phyloP scores from a whole-genome alignment of 35 echinoderm and acorn worm genomes.

The Holothuria glaberrima region DNA sequence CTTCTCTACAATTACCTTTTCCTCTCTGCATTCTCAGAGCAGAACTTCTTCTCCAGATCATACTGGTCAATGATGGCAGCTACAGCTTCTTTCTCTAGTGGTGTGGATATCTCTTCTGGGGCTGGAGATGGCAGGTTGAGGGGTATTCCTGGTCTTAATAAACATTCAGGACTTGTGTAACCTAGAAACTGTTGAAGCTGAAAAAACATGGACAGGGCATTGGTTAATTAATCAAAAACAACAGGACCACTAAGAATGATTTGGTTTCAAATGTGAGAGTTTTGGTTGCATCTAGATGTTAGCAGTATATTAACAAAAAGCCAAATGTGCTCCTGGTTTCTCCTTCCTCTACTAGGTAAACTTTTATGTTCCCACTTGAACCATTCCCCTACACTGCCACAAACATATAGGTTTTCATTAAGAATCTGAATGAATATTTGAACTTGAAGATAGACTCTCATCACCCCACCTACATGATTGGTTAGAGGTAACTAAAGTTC shows the following conservation, averaged over 20 bases:
- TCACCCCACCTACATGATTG: too few species aligned
- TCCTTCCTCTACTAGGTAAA: not conserved
- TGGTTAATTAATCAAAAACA: not conserved
- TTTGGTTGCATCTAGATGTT: not conserved
- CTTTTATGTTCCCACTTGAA: not conserved
- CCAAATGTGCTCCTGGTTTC: not conserved
- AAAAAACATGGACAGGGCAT: not conserved
- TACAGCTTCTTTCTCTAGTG: conserved; percentile 78
- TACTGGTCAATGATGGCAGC: conserved; percentile 69
- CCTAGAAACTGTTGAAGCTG: conserved; percentile 95
- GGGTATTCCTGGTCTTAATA: conserved; percentile 82
- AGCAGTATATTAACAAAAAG: too few species aligned
- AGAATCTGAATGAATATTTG: too few species aligned
- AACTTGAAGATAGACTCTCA: too few species aligned
- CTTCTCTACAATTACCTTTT: conserved; percentile 62
- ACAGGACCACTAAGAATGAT: not conserved
- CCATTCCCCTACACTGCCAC: not conserved
- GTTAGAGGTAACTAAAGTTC: too few species aligned
- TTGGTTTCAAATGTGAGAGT: not conserved
- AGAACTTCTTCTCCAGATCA: conserved; percentile 76
- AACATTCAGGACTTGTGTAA: conserved; percentile 94
- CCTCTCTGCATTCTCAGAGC: conserved; percentile 63
- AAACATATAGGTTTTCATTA: too few species aligned
- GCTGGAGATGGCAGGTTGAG: conserved; percentile 86
- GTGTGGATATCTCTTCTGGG: conserved; percentile 78